These are phyloP conservation scores for Formica aserva DNA, from an alignment of 2,888 invertebrate genomes.

Conservation along the genomic window DNA sequence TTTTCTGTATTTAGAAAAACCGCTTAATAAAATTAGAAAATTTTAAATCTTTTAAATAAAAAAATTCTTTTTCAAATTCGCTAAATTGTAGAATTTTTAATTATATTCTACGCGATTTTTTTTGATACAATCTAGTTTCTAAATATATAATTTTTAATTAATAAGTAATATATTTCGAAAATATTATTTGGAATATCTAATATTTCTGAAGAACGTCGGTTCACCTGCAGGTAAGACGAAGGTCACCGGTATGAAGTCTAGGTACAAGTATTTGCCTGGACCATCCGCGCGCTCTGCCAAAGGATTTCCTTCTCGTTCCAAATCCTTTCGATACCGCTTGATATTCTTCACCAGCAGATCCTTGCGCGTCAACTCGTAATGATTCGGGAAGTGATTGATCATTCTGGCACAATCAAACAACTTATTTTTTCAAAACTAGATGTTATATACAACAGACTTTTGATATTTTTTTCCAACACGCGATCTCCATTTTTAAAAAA, in stretches of 20 bases:
- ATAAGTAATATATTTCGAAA: not conserved
- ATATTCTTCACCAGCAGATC: slow-evolving; percentile 98
- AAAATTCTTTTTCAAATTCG: not conserved
- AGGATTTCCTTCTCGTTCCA: slow-evolving; percentile 95
- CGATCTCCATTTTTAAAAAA: not conserved
- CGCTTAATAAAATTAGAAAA: not conserved
- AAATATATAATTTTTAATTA: not conserved
- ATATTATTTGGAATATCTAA: not conserved
- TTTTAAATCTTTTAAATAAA: not conserved
- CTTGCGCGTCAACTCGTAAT: slow-evolving; percentile 97
- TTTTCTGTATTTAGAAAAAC: not conserved
- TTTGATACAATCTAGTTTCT: not conserved
- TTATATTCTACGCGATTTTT: not conserved
- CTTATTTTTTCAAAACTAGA: not conserved
- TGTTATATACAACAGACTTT: not conserved
- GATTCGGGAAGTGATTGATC: slow-evolving; percentile 98
- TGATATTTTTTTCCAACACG: not conserved
- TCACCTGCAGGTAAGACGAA: slow-evolving; percentile 94
- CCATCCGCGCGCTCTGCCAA: slow-evolving; percentile 94
- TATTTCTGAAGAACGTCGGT: not conserved
- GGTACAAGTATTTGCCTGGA: slow-evolving; percentile 91
- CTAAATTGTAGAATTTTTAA: not conserved
- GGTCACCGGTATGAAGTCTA: slow-evolving; percentile 97
- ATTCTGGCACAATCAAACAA: slow-evolving; percentile 87
- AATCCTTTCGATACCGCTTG: slow-evolving; percentile 96